Percentiles rank a stretch among this genome's conserved stretches.
phyloP scores from a whole-genome alignment of 2,113 vertebrate species.

The Tetrao urogallus region DNA sequence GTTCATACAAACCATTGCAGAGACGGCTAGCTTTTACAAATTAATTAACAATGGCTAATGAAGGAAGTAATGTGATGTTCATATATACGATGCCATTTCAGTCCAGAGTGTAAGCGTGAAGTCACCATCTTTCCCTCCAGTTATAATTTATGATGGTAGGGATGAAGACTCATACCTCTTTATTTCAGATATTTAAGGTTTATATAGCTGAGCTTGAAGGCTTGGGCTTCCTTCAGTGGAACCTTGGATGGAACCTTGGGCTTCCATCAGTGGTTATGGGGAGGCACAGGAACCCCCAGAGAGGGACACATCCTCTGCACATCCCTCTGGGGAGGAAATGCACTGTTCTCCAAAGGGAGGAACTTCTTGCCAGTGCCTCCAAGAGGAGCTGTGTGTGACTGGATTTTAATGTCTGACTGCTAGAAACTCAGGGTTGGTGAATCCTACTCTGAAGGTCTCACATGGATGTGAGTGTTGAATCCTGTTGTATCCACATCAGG shows the following conservation, averaged over 20 bases:
- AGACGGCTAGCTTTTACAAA: not conserved
- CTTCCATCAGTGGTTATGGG: not conserved
- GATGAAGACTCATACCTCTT: not conserved
- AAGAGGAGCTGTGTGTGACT: not conserved
- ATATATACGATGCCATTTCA: not conserved
- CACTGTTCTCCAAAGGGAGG: not conserved
- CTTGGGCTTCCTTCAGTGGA: not conserved
- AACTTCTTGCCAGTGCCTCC: not conserved
- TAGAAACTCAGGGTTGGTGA: not conserved
- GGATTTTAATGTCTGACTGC: not conserved
- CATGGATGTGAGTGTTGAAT: not conserved
- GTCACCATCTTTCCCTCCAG: not conserved
- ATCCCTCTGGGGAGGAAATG: not conserved
- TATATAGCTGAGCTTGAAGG: not conserved
- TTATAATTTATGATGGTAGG: not conserved
- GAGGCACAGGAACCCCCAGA: not conserved
- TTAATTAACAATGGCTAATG: not conserved
- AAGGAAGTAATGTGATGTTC: not conserved
- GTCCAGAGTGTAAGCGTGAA: not conserved
- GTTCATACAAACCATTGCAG: not conserved
- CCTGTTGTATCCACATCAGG: not conserved
- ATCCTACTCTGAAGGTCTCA: not conserved
- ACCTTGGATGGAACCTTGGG: too few species aligned
- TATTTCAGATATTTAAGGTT: fast-evolving
- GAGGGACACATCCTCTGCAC: fast-evolving